Evolutionary conservation across 2,797 vertebrate genomes (phyloP), one percentile per base, ranked within the genome.

Genomic region (Neosilurus mollespiculum): DNA sequence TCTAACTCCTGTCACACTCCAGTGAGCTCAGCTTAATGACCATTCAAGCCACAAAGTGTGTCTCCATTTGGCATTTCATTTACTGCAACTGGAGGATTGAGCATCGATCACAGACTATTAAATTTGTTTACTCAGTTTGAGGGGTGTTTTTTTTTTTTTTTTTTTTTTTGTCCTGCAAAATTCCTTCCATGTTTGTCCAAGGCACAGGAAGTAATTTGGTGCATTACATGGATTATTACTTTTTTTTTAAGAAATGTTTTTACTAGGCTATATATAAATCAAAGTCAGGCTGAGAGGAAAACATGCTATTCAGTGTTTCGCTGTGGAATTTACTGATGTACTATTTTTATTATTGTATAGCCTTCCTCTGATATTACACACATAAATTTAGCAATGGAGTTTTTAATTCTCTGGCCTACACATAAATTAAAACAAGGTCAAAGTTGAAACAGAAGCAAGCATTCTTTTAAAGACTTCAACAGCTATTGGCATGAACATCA

Each of bases 1-100:
- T 78, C 82, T 80, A 77, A 81, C 58, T 86, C 73, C 78, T 78
- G 65, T 86, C 78, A 87, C 78, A 86, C 80, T 62, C 37, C 65
- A 83, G 65, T 80, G 76, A 77, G 70, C 69, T 81, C 78, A 67
- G 54, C 69, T 67, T 87, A 84, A 88, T 87, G 81, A 86, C 65
- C 73, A 79, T 87, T 85, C 43, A 86, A 80, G 84, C 78, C 58
- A 2, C 66, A 77, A 86, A 77, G 77, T 75, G 67, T 84, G 81
- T 81, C 76, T 87, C 78, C 81, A 54, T 34, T 34, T 79, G 69
- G 80, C 67, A 78, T 65, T 71, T 75, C 66, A 70, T 81, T 69
- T 83, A 85, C 34, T 79, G 83, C 80, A 61, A 72, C 67, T 15
- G 37, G 56, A 73, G 84, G 80, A 83, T 78, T 85, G 71, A 80